Evolutionary conservation across 2,888 invertebrate species (phyloP).

Genomic region (Lasioglossum marginatum): DNA sequence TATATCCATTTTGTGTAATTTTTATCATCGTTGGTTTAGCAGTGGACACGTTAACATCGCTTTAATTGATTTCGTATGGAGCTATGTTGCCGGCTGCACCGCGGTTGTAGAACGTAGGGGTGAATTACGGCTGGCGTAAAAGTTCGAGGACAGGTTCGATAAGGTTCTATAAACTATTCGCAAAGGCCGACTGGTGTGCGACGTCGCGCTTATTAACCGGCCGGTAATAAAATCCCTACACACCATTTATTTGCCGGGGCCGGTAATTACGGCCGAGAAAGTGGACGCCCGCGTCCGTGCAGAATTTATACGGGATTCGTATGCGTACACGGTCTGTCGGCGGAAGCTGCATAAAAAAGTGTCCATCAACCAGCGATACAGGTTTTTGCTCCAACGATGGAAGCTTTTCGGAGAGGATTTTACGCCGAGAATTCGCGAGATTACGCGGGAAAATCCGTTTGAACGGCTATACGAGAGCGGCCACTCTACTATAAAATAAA

Average conservation of each 20-base stretch:
- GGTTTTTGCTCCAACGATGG: neutral
- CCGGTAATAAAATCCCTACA: neutral
- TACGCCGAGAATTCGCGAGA: neutral
- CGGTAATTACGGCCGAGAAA: neutral
- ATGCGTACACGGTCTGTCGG: neutral
- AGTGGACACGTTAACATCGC: neutral
- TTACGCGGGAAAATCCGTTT: conserved; percentile 4
- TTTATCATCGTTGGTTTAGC: neutral
- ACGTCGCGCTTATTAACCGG: conserved; percentile 6
- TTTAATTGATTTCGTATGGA: neutral
- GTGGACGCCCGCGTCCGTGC: neutral
- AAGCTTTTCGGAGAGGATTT: neutral
- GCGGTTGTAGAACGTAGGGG: neutral
- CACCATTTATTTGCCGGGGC: neutral
- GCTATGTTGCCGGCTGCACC: neutral
- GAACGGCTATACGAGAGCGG: neutral
- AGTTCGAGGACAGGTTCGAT: conserved; percentile 9
- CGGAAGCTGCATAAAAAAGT: conserved; percentile 2
- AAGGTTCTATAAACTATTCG: neutral
- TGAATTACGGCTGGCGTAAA: neutral
- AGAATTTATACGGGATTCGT: neutral
- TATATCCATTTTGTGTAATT: neutral
- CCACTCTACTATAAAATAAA: no score
- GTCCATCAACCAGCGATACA: conserved; percentile 9
- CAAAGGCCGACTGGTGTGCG: neutral